Percentiles rank a stretch among this genome's conserved stretches.
phyloP scores from a whole-genome alignment of 2,113 vertebrate species.

The Nothobranchius furzeri region DNA sequence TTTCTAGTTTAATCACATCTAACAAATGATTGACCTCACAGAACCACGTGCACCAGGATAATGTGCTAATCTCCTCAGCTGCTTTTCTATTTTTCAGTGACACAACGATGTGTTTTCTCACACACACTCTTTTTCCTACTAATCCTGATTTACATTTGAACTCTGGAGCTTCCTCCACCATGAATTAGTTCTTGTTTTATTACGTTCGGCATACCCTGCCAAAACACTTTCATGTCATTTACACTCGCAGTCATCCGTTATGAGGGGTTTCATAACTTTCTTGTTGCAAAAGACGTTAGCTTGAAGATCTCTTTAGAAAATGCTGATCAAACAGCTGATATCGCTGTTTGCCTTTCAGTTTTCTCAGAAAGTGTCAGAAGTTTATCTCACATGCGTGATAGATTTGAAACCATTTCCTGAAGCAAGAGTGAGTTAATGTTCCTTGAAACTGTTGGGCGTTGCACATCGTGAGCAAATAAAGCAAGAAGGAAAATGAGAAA shows the following conservation, averaged over 20 bases:
- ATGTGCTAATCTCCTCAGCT: not conserved
- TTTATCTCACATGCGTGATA: not conserved
- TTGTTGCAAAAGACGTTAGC: slow-evolving; percentile 5
- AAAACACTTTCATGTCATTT: slow-evolving; percentile 6
- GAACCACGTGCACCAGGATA: not conserved
- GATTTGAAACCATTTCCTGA: slow-evolving; percentile 13
- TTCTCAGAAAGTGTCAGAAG: too few species aligned
- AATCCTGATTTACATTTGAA: too few species aligned
- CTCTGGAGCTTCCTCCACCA: too few species aligned
- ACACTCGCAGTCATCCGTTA: not conserved
- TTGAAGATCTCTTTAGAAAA: not conserved
- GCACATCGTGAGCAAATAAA: not conserved
- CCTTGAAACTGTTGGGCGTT: slow-evolving; percentile 21
- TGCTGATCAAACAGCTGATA: not conserved
- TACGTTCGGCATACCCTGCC: not conserved
- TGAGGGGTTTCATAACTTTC: slow-evolving; percentile 14
- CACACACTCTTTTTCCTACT: too few species aligned
- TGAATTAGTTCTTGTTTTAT: not conserved
- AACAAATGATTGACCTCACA: too few species aligned
- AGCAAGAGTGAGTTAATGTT: slow-evolving; percentile 8
- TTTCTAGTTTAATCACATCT: not conserved
- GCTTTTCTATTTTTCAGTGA: not conserved
- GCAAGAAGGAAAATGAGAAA: slow-evolving; percentile 23
- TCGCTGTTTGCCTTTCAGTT: too few species aligned
- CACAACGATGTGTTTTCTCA: not conserved